phyloP scores from a whole-genome alignment of 2,113 vertebrate species.

The Mus musculus region GRCm39 chr1:181196001-181196500 shows the following conservation, averaged over 20 bases:
- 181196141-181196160: not conserved
- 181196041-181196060: not conserved
- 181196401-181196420: not conserved
- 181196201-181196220: not conserved
- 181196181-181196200: not conserved
- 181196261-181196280: not conserved
- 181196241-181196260: not conserved
- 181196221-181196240: not conserved
- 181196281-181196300: no score
- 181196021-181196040: not conserved
- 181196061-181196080: not conserved
- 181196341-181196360: not conserved
- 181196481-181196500: not conserved
- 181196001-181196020: not conserved
- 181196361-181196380: not conserved
- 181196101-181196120: not conserved
- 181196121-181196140: not conserved
- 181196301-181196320: rapidly evolving
- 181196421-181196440: not conserved
- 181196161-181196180: no score
- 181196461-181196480: not conserved
- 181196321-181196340: no score
- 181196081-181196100: not conserved
- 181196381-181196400: not conserved
- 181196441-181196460: not conserved